phyloP scores from a whole-genome alignment of 2,113 vertebrate genomes.

The Nyctereutes procyonoides region DNA sequence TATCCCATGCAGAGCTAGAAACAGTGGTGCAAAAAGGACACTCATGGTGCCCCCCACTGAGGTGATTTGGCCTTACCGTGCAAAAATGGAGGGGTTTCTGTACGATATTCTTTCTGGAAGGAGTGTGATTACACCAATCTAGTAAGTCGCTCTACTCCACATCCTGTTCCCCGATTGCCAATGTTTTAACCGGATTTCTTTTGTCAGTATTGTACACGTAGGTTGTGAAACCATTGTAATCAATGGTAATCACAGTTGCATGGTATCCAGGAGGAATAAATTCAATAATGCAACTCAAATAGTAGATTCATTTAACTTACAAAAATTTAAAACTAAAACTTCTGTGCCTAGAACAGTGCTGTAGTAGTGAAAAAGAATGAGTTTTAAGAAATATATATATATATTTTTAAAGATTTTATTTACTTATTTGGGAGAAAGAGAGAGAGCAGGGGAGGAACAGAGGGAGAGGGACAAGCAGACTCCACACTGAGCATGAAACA shows the following conservation, averaged over 20 bases:
- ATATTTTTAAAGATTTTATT: background rate
- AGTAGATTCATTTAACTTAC: background rate
- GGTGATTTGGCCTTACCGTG: no score
- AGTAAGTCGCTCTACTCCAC: background rate
- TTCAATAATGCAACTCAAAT: background rate
- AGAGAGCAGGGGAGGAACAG: no score
- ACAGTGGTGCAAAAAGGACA: fast-evolving
- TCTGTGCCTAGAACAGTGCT: background rate
- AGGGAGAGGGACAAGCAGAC: no score
- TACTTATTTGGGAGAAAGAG: no score
- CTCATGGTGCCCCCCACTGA: no score
- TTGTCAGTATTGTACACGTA: background rate
- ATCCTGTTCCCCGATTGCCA: background rate
- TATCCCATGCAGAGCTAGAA: fast-evolving
- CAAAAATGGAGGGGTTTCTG: background rate
- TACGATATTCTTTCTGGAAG: background rate
- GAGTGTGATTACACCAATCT: background rate
- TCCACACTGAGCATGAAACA: no score
- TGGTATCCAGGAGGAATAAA: background rate
- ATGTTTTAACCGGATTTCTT: background rate
- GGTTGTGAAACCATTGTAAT: background rate
- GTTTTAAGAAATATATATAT: background rate
- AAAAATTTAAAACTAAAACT: background rate
- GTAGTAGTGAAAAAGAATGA: background rate
- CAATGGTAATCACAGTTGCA: background rate